These are phyloP conservation scores for Hippocampus barbouri DNA, from an alignment of 2,113 vertebrate species.

Conservation along the genomic window DNA sequence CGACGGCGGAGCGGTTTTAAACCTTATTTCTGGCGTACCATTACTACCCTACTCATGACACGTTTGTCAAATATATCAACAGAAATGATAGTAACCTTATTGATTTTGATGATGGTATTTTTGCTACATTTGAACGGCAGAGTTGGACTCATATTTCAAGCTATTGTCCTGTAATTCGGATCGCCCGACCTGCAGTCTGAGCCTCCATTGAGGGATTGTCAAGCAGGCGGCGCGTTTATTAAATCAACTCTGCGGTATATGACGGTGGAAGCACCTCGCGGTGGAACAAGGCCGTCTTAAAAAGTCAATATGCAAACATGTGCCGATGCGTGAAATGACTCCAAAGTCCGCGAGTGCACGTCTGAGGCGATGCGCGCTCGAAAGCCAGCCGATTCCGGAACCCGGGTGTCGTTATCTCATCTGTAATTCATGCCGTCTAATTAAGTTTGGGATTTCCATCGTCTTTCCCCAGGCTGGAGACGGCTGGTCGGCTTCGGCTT, in stretches of 20 bases:
- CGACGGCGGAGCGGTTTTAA: slow-evolving; percentile 25
- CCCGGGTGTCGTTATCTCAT: slow-evolving; percentile 51
- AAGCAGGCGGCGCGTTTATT: slow-evolving; percentile 26
- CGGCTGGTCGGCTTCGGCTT: slow-evolving; percentile 49
- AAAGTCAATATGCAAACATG: slow-evolving; percentile 16
- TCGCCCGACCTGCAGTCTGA: slow-evolving; percentile 1
- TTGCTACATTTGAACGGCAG: background rate
- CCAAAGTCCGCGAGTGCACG: slow-evolving; percentile 22
- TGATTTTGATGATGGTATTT: background rate
- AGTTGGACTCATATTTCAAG: background rate
- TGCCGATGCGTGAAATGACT: slow-evolving; percentile 36
- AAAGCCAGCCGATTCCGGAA: slow-evolving; percentile 35
- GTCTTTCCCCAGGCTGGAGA: slow-evolving; percentile 51
- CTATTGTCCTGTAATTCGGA: background rate
- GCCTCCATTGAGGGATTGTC: slow-evolving; percentile 27
- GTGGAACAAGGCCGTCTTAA: slow-evolving; percentile 23
- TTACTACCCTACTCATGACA: no score
- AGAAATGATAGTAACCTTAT: no score
- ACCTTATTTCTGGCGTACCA: background rate
- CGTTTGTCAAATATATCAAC: no score
- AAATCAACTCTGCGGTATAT: slow-evolving; percentile 30
- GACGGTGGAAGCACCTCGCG: slow-evolving; percentile 12
- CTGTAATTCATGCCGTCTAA: slow-evolving; percentile 60
- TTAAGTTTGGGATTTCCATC: slow-evolving; percentile 63
- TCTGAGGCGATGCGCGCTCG: slow-evolving; percentile 37